Base-by-base conservation (phyloP, 2,888 invertebrate species). In the Noctua janthe region DNA sequence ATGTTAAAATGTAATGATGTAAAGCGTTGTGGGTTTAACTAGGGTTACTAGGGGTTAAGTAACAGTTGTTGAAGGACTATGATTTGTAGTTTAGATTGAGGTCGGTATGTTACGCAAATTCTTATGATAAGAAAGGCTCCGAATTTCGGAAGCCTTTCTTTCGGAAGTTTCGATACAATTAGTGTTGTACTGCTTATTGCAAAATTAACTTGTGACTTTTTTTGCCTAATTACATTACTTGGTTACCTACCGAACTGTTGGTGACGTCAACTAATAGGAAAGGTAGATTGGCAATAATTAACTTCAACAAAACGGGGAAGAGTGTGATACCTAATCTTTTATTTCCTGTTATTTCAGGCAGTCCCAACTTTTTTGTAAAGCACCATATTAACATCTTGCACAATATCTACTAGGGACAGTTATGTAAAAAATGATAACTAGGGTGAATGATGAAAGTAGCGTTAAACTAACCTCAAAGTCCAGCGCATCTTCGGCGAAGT, bases 401-500 rank as follows among this genome's bases (percentile, higher is more conserved):
- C 15, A 8, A 15, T 29, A 39, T 47, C 20, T 47, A 35, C 49
- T 64, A n/a, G 47, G 35, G 17, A 20, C 23, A 39, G 1, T 13
- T 47, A 29, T 5, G 7, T 73, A 47, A 74, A 82, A 20, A 8
- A 29, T 67, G 51, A 7, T 17, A 29, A 35, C 7, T 64, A 8
- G 0, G 13, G 17, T 81, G 29, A 67, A 62, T 29, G 23, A 67
- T 23, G 56, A 56, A 56, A 54, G n/a, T 73, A 64, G 20, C 43
- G n/a, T 47, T 69, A 69, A 81, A 93, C 96, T 95, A 93, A 97
- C 97, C 96, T 96, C 97, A 93, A 96, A 97, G 88, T 96, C 96
- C 90, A 96, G 87, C 17, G 97, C 97, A 93, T 97, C 97, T 91
- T 97, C 96, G 62, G 96, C 96, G 75, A 96, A 96, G 88, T 97